Evolutionary conservation across 2,797 vertebrate genomes (phyloP), one percentile per base, ranked within the genome.

Genomic region (Eurystomus glaucurus): DNA sequence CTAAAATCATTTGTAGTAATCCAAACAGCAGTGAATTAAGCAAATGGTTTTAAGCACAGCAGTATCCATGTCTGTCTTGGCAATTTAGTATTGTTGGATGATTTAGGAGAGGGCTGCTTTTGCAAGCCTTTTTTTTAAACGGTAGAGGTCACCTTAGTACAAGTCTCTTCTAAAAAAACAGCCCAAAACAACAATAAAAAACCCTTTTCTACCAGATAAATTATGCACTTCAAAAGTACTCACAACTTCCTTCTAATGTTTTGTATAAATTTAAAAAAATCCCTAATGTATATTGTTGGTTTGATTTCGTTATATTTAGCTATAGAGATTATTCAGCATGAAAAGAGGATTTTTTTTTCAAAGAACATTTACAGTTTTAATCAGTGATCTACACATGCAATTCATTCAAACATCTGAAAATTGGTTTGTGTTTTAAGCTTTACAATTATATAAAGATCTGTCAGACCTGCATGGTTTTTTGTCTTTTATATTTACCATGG

Each of bases 101-200:
- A 96, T 96, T 97, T 97, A 95, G 87, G 95, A 97, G 97, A 95
- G 92, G 87, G 82, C 52, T 97, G 96, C 93, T 96, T 97, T 98
- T 98, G 98, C 97, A 98, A 98, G 90, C 62, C 96, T 98, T 98
- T 97, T 97, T 97, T 98, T 97, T 97, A 97, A 98, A 98, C 98
- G 98, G 98, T 95, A 98, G 97, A 98, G 98, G 97, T 98, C 98
- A 98, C 98, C 98, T 99, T 98, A 98, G 97, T 97, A 97, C 95
- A 98, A 97, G 96, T 95, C 97, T 97, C 96, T 96, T 97, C 33
- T 64, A 10, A 96, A 95, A 96, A 91, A 93, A 76, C 69, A 93
- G 25, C 46, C 28, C 66, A 68, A 64, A 90, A 87, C 65, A 94
- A 96, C 84, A 93, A 93, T 72, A 94, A 94, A 85, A 88, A 66